Base-by-base conservation (phyloP, 2,888 invertebrate genomes). In the Scaptodrosophila latifasciaeformis region DNA sequence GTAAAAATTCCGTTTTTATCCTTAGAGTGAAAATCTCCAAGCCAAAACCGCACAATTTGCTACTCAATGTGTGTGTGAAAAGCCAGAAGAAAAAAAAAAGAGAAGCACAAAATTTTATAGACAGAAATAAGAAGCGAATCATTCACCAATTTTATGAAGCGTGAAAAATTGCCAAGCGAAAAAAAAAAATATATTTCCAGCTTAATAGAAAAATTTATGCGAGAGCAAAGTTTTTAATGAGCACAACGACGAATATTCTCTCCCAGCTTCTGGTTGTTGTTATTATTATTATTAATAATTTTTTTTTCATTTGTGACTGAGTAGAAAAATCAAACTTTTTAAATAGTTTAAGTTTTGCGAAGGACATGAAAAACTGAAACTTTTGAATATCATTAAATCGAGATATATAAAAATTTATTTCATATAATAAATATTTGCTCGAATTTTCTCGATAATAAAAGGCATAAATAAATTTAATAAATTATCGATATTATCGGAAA, bases 181-280 rank as follows among this genome's bases (percentile, higher is more conserved):
- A 47, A 45, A 37, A n/a, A n/a, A n/a, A n/a, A n/a, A n/a, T n/a
- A n/a, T 24, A 5, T 24, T 7, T 3, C 7, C 29, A 24, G 54
- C 54, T 57, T 65, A 65, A 67, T 58, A 58, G 57, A 60, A 62
- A 60, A 70, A 72, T 72, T 57, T 62, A 60, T 61, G 37, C 12
- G 4, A n/a, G 50, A 12, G 15, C 30, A 37, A 19, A 30, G 6
- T 30, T 29, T 59, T 70, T 62, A 74, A 71, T 62, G 62, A 64
- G 56, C 54, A 31, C 4, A 29, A 54, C 40, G 45, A 54, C 53
- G 40, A 54, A 29, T 31, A 24, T 53, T 49, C n/a, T n/a, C n/a
- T n/a, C 24, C n/a, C 9, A 31, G 13, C n/a, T n/a, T n/a, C n/a
- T n/a, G n/a, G n/a, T n/a, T n/a, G n/a, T n/a, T n/a, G n/a, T n/a